Evolutionary conservation across 2,113 vertebrate species (phyloP), one percentile per base, ranked within the genome.

Genomic region (Orcinus orca): DNA sequence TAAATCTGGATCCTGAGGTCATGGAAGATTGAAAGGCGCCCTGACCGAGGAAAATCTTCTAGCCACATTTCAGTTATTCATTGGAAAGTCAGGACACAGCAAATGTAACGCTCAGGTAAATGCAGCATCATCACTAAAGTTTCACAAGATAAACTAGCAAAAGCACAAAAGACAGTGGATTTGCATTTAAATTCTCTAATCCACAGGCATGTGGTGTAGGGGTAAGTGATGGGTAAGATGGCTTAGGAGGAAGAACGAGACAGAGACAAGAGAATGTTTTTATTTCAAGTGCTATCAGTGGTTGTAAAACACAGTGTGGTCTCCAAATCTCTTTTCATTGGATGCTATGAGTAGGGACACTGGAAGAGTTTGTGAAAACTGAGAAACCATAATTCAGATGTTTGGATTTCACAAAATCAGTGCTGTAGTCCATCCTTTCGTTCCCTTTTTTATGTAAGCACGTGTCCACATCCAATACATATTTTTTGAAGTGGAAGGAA

Each of bases 1-100:
- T 92, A 88, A 94, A 90, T 83, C 73, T 93, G 82, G 41, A 94
- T 17, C 21, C 53, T 13, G 70, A 95, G 31, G 33, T 13, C 67
- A 12, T 55, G 82, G 93, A 77, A 89, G 93, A 94, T 41, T 87
- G 67, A 15, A 8, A 70, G 38, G 26, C 44, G 47, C 82, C 89
- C 38, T 87, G 58, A 15, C 63, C 94, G 25, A 92, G 38, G 86
- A 55, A 97, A 94, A 95, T 96, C 97, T 62, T 36, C 38, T 86
- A 91, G 44, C 12, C 3, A 3, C 41, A 13, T 47, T 89, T 80
- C 8, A 74, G 11, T 12, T 41, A 18, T 47, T 44, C n/a, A 7
- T 18, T 21, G n/a, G 23, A 14, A 80, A 80, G 65, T 29, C 20
- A 3, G 25, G 18, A 29, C 38, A 9, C 38, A 13, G 15, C 10